Evolutionary conservation across 2,797 vertebrate genomes (phyloP), one percentile per base, ranked within the genome.

Genomic region (Luscinia luscinia): DNA sequence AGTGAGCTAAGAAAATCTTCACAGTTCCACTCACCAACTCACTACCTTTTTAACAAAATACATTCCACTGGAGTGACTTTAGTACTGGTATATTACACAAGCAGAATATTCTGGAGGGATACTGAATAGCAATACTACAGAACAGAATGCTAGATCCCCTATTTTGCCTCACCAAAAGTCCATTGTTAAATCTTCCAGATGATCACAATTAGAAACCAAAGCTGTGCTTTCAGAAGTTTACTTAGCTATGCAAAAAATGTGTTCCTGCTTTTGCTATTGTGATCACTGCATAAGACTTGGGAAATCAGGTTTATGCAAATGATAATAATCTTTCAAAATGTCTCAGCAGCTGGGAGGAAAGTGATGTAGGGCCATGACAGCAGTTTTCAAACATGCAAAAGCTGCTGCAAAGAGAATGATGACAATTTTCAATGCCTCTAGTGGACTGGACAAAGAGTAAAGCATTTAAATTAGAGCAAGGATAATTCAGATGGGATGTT

Each of bases 121-220:
- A 45, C 0, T 40, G 14, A 87, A 52, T 19, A 14, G 24, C 28
- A 51, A 7, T 32, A 54, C 15, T 19, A 5, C 0, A 24, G 41
- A 73, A 80, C 15, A 40, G 11, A 13, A 20, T 6, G 14, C 48
- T 21, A 24, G 22, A 34, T 26, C 34, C 40, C 34, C 40, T 40
- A 24, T 48, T 83, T 23, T 61, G 67, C 36, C 23, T 32, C n/a
- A 34, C 36, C 34, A 27, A 3, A 82, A 84, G 2, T 17, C 67
- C n/a, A 52, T 13, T 27, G 23, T 40, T 79, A 32, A 32, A 64
- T 61, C 79, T 75, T 54, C 30, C 62, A 72, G 30, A 78, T 21
- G 32, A 91, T 17, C 34, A 66, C 27, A 86, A 27, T 52, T 57
- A 68, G 23, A 89, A 88, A 67, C 4, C 38, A 73, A 51, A 66